phyloP scores from a whole-genome alignment of 2,888 invertebrate genomes.

The Frankliniella intonsa region DNA sequence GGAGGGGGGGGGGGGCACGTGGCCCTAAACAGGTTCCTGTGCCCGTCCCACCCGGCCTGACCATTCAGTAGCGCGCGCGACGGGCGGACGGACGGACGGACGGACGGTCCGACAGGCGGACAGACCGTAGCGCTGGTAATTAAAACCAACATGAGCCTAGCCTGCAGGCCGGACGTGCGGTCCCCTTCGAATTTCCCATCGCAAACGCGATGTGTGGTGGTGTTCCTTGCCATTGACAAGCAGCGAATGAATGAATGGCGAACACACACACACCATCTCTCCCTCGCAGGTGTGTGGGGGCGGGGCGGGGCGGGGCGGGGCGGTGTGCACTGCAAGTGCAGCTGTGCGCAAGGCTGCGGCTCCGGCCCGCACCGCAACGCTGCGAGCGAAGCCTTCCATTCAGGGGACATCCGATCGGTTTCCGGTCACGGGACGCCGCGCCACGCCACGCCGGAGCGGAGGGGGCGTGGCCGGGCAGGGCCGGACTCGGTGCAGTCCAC shows the following conservation, averaged over 20 bases:
- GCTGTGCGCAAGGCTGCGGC: neutral
- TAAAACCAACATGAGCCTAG: no score
- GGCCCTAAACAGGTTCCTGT: constrained; percentile 8
- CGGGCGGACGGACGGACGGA: no score
- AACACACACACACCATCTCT: no score
- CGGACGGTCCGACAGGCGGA: no score
- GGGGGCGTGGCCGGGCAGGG: neutral
- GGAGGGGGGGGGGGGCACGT: neutral
- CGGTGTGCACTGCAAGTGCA: neutral
- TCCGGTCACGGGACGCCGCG: neutral
- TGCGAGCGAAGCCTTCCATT: neutral
- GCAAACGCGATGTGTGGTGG: no score
- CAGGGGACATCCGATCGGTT: constrained; percentile 5
- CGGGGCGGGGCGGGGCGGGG: neutral
- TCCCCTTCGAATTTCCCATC: no score
- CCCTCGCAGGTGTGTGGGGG: neutral
- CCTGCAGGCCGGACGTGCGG: no score
- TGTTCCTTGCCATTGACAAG: no score
- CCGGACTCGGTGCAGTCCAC: neutral
- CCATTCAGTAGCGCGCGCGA: neutral
- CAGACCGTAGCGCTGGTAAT: no score
- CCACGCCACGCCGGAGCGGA: no score
- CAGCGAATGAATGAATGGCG: no score
- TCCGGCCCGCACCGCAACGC: neutral
- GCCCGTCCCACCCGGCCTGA: neutral